A percentile compares a stretch with the other conserved stretches of the same genome.
These are phyloP conservation scores for Acleris sparsana DNA, from an alignment of 2,888 invertebrate species.

Conservation along the genomic window DNA sequence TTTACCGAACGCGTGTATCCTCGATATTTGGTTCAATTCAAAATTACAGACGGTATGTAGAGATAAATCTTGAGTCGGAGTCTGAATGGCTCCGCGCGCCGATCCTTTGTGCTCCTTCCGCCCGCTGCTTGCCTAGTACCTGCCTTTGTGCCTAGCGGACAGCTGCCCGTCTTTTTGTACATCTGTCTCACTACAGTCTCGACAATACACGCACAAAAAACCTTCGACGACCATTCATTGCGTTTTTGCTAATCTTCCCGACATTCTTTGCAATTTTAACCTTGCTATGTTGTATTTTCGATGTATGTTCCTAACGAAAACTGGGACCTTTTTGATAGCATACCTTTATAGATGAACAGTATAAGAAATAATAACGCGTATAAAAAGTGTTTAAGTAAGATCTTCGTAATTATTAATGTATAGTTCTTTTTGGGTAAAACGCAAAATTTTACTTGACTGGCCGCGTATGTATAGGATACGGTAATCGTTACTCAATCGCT, in stretches of 20 bases:
- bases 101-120: constrained; percentile 28
- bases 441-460: too few relatives aligned
- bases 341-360: too few relatives aligned
- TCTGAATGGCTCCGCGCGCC: constrained; percentile 20
- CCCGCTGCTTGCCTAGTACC: constrained; percentile 39
- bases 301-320: background rate
- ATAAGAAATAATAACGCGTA: too few relatives aligned
- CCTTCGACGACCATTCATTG: constrained; percentile 38
- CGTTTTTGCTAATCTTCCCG: background rate
- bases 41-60: constrained; percentile 27
- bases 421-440: too few relatives aligned
- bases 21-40: constrained; percentile 30
- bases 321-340: too few relatives aligned
- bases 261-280: constrained; percentile 4
- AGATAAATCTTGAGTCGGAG: constrained; percentile 26
- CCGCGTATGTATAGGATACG: too few relatives aligned
- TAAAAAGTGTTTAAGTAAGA: too few relatives aligned
- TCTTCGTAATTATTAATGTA: too few relatives aligned
- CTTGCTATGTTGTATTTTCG: background rate
- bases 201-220: constrained; percentile 35
- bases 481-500: too few relatives aligned
- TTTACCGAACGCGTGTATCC: background rate
- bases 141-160: constrained; percentile 52
- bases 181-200: constrained; percentile 27
- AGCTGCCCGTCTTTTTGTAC: constrained; percentile 46